Conservation (phyloP, 1,140 invertebrate genomes). For the Battus philenor region DNA sequence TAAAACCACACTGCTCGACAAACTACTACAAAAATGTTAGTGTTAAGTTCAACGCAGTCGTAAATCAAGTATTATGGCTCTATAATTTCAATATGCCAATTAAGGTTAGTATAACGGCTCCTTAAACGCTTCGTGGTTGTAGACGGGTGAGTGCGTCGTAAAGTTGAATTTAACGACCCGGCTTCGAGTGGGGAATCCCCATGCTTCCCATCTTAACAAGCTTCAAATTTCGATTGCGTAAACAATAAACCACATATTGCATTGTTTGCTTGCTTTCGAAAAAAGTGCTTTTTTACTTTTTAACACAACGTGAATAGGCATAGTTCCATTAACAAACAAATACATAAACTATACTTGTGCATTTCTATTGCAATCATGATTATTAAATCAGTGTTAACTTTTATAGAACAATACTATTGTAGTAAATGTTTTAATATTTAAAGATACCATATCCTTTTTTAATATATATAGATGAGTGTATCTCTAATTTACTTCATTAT, state of each 20-base stretch:
- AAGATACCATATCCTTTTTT: background rate
- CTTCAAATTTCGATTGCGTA: background rate
- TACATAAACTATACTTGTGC: no score
- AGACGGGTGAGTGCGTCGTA: conserved; percentile 42
- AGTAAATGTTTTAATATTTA: background rate
- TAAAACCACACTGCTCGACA: no score
- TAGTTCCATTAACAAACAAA: no score
- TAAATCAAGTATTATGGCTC: conserved; percentile 50
- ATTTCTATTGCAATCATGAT: no score
- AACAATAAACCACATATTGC: conserved; percentile 3
- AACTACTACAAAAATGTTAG: conserved; percentile 7
- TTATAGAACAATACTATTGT: no score
- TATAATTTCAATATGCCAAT: conserved; percentile 67
- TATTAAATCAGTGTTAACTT: no score
- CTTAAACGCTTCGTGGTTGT: conserved; percentile 38
- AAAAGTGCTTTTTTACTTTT: no score
- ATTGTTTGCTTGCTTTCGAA: background rate
- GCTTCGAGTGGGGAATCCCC: conserved; percentile 26
- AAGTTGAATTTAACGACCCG: conserved; percentile 50
- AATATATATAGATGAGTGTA: background rate
- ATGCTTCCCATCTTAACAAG: conserved; percentile 4
- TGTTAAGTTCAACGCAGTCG: conserved; percentile 29
- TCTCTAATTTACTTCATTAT: background rate
- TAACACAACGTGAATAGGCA: no score
- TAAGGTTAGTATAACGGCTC: conserved; percentile 61